phyloP scores from a whole-genome alignment of 2,888 invertebrate genomes.

The Fragum whitleyi region DNA sequence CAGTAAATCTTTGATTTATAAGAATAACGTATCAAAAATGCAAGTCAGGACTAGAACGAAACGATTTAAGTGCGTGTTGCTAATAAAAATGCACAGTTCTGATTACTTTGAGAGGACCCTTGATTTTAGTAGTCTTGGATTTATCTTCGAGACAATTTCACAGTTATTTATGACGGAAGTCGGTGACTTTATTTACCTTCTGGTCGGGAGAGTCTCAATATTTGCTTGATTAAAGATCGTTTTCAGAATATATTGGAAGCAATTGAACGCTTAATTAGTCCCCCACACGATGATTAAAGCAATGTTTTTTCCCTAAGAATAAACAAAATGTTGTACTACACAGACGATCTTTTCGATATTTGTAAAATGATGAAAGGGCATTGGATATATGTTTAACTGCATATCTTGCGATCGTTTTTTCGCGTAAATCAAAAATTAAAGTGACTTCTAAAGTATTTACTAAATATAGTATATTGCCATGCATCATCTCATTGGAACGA shows the following conservation, averaged over 20 bases:
- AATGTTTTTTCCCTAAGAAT: neutral
- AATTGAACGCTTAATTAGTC: constrained; percentile 28
- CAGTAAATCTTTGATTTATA: neutral
- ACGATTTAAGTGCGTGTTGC: neutral
- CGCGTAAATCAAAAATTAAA: no score
- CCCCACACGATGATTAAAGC: constrained; percentile 42
- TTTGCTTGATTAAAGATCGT: constrained; percentile 18
- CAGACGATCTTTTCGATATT: neutral
- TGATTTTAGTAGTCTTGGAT: constrained; percentile 24
- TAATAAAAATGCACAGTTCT: neutral
- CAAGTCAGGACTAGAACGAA: neutral
- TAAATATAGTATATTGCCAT: no score
- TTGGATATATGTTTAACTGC: no score
- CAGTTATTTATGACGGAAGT: constrained; percentile 57
- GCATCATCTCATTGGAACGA: no score
- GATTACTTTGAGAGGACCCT: constrained; percentile 9
- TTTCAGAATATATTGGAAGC: constrained; percentile 39
- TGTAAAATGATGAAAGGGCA: no score
- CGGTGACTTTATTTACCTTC: constrained; percentile 50
- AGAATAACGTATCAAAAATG: neutral
- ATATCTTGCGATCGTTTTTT: no score
- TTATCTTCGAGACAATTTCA: constrained; percentile 45
- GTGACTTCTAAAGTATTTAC: no score
- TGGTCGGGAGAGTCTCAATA: constrained; percentile 16
- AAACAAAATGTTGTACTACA: neutral